These are phyloP conservation scores for Podarcis siculus DNA, from an alignment of 2,797 vertebrate genomes.

Conservation along the genomic window DNA sequence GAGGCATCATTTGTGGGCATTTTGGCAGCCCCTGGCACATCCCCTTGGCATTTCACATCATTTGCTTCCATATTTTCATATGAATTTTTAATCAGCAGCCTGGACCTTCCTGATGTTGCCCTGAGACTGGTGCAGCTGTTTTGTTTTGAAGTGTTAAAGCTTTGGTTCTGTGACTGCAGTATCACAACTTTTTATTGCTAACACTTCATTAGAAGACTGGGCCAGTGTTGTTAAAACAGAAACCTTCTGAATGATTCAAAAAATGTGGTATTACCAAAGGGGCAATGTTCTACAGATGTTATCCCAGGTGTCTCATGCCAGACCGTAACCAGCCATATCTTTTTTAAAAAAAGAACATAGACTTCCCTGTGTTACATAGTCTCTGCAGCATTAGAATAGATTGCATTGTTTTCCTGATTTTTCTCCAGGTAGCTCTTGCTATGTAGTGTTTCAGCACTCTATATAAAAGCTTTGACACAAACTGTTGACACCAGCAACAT, in stretches of 20 bases:
- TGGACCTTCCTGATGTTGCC: background rate
- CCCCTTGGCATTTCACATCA: background rate
- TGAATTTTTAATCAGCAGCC: background rate
- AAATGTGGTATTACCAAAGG: background rate
- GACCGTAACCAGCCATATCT: background rate
- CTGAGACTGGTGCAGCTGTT: background rate
- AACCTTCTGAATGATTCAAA: background rate
- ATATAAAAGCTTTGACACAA: background rate
- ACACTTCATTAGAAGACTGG: background rate
- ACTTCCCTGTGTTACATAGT: background rate
- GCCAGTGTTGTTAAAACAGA: background rate
- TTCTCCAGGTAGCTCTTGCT: background rate
- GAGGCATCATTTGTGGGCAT: background rate
- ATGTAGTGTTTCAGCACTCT: background rate
- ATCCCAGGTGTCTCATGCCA: background rate
- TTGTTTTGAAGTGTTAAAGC: background rate
- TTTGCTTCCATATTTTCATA: background rate
- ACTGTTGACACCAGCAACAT: background rate
- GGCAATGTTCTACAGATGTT: slow-evolving; percentile 7
- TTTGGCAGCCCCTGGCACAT: background rate
- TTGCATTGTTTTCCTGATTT: background rate
- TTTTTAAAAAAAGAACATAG: background rate
- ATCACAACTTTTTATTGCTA: background rate
- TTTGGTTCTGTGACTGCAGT: slow-evolving; percentile 16
- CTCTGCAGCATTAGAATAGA: background rate